Evolutionary conservation across 2,888 invertebrate species (phyloP), one percentile per base, ranked within the genome.

Genomic region (Microplitis deprimator): DNA sequence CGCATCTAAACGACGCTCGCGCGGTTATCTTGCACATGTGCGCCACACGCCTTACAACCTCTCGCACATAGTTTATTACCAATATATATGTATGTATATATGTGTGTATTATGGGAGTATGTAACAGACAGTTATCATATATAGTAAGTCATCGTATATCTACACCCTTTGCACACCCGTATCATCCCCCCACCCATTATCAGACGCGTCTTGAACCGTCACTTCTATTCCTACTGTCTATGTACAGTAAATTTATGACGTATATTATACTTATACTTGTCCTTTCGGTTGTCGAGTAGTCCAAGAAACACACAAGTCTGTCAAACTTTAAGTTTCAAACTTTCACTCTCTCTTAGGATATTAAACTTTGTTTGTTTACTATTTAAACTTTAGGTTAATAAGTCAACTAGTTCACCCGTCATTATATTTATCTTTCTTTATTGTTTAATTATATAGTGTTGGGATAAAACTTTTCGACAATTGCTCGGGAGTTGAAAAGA

Each of bases 41-140:
- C 82, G 82, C 84, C 85, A 85, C 87, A 87, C 87, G 86, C 86
- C 84, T 85, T 83, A 84, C 76, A 83, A 81, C 81, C 83, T 68
- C 73, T 70, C 68, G 83, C 29, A 29, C 29, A 29, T 29, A 86
- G 85, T 87, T 87, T 87, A 87, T 86, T 86, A 83, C 86, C 85
- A 80, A 82, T 50, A 50, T 50, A 50, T 50, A 50, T 50, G 8
- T 50, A 50, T 50, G 29, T 29, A 50, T 50, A 13, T 50, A 50
- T 50, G 5, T 8, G 50, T 13, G 50, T 10, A 50, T 50, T 50
- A 50, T 50, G 29, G 29, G 29, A 29, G 29, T 29, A 29, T 29
- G 29, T 29, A 29, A 29, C 29, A 29, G 3, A 29, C 29, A 29
- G 29, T 29, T 29, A 29, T 29, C 29, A 4, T 29, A 3, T 29